Evolutionary conservation across 1,140 invertebrate species (phyloP).

Genomic region (Drosophila sechellia): DNA sequence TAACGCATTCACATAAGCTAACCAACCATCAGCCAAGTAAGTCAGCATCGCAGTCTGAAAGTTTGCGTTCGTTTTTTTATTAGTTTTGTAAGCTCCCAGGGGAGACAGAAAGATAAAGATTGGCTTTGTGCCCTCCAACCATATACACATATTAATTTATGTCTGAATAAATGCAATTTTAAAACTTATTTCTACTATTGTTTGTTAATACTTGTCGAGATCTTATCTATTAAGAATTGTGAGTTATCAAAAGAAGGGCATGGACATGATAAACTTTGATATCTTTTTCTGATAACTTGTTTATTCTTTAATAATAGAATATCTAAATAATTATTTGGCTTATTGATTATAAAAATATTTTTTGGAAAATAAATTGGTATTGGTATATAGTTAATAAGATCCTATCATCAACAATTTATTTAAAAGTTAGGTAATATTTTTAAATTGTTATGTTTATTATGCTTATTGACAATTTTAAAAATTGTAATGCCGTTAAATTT

Average conservation of each 20-base stretch:
- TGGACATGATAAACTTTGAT: too few relatives aligned
- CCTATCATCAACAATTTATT: not conserved
- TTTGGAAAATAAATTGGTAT: too few relatives aligned
- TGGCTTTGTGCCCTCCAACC: slow-evolving; percentile 50
- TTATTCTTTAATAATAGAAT: too few relatives aligned
- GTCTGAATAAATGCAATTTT: slow-evolving; percentile 58
- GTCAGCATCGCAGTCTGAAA: slow-evolving; percentile 34
- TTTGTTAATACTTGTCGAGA: not conserved
- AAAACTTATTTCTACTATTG: slow-evolving; percentile 4
- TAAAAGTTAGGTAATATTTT: too few relatives aligned
- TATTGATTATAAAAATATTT: too few relatives aligned
- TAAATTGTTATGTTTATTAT: not conserved
- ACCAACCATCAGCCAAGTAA: slow-evolving; percentile 22
- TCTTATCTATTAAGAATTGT: not conserved
- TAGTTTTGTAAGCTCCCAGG: slow-evolving; percentile 67
- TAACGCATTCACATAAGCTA: slow-evolving; percentile 10
- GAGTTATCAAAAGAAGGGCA: too few relatives aligned
- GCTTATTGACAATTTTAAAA: not conserved
- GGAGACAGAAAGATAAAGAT: slow-evolving; percentile 38
- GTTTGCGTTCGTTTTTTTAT: slow-evolving; percentile 58
- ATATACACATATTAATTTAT: slow-evolving; percentile 39
- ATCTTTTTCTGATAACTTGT: too few relatives aligned
- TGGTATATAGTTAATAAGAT: not conserved
- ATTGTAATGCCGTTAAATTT: not conserved
- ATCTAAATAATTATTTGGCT: too few relatives aligned